phyloP scores from a whole-genome alignment of 2,113 vertebrate species.

The Nibea coibor region DNA sequence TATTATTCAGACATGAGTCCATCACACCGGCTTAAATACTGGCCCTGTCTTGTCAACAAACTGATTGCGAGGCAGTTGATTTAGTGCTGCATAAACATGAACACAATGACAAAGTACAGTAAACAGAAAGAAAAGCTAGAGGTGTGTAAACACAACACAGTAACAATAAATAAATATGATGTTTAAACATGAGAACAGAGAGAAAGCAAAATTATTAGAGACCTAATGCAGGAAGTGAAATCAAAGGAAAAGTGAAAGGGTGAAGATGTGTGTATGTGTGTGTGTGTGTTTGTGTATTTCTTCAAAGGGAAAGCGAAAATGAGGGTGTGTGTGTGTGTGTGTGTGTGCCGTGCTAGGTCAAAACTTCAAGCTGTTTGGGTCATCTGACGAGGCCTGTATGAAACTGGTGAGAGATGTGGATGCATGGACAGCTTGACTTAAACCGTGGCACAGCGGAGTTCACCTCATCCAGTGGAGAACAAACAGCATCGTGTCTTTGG shows the following conservation, averaged over 20 bases:
- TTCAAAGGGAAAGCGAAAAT: constrained; percentile 58
- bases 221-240: constrained; percentile 29
- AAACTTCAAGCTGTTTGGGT: constrained; percentile 39
- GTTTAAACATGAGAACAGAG: constrained; percentile 8
- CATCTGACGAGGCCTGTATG: background rate
- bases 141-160: constrained; percentile 10
- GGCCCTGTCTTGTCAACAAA: background rate
- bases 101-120: background rate
- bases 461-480: constrained; percentile 3
- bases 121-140: background rate
- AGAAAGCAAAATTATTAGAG: constrained; percentile 10
- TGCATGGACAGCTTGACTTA: constrained; percentile 21
- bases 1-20: background rate
- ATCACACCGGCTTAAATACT: constrained; percentile 4
- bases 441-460: background rate
- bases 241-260: constrained; percentile 42
- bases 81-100: constrained; percentile 5
- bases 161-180: background rate
- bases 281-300: constrained; percentile 21
- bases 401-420: constrained; percentile 20
- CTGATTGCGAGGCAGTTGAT: background rate
- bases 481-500: constrained; percentile 20
- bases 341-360: constrained; percentile 14
- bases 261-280: constrained; percentile 8
- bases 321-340: background rate